Base-by-base conservation (phyloP, 2,888 invertebrate species). In the Caenorhabditis imperialis region DNA sequence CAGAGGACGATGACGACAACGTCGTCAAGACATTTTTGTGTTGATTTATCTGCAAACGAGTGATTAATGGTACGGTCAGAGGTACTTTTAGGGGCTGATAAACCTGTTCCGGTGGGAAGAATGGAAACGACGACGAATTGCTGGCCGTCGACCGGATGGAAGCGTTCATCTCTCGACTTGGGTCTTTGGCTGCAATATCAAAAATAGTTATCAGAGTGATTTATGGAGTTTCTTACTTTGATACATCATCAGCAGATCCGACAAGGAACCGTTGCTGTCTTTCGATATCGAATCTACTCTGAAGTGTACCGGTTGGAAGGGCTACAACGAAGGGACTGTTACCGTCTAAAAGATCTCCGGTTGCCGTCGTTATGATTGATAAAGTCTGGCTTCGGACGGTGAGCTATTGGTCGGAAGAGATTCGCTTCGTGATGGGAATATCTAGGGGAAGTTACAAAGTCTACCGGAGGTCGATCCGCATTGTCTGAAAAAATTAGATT, bases 1-100 rank as follows among this genome's bases (percentile, higher is more conserved):
- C 80, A 30, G 81, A 81, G 0, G 82, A 78, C 25, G 69, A 63
- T 22, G 70, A 70, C 3, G 75, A 75, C 30, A 75, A 48, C 22
- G 75, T 63, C 18, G 63, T 75, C 25, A 62, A 44, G 6, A 69
- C 65, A 48, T 51, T 67, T 37, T 74, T 74, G 4, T 42, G 53
- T 33, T 67, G 65, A 73, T 73, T 73, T 50, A 50, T 67, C 63
- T 71, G 50, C 40, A 57, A 71, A 7, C 22, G 33, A 22, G 20
- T 65, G 50, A 57, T 65, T 55, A 40, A 65, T 50, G 50, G 23
- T 35, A 33, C 47, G 62, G 54, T 53, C 45, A 38, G 33, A 16
- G 23, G 65, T 27, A 55, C 65, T 63, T 45, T 51, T 51, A 50
- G 50, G 33, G 33, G 30, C 35, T 53, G 57, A 58, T 35, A 51